A percentile compares a stretch with the other conserved stretches of the same genome.
Evolutionary conservation across 2,888 invertebrate species (phyloP).

Genomic region (Biston betularia): DNA sequence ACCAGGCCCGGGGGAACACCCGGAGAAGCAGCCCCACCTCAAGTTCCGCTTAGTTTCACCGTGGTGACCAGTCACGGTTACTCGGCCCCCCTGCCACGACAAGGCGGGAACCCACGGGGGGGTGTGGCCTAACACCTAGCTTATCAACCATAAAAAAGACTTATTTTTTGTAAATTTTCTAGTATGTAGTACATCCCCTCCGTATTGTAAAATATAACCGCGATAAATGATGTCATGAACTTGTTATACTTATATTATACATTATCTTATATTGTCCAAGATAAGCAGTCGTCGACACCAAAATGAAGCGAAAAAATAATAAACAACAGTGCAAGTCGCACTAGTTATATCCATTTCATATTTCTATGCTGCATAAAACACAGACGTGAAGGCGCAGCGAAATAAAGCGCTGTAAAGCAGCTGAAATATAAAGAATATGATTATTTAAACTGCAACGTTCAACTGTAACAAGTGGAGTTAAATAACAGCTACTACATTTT

Average conservation of each 20-base stretch:
- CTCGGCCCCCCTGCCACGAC: too few species aligned
- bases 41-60: too few species aligned
- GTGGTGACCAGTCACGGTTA: too few species aligned
- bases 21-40: too few species aligned
- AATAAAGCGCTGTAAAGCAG: conserved; percentile 17
- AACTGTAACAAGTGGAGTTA: conserved; percentile 36
- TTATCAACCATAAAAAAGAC: too few species aligned
- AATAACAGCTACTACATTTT: conserved; percentile 37
- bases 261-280: background rate
- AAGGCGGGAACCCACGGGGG: too few species aligned
- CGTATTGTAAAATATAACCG: too few species aligned
- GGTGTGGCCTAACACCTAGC: too few species aligned
- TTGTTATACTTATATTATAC: background rate
- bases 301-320: conserved; percentile 3
- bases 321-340: background rate
- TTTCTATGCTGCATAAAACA: conserved; percentile 20
- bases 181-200: too few species aligned
- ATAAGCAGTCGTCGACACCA: conserved; percentile 5
- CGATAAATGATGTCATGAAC: background rate
- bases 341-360: conserved; percentile 21
- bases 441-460: conserved; percentile 40
- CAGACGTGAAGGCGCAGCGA: conserved; percentile 9
- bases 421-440: conserved; percentile 19
- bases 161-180: too few species aligned
- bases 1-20: too few species aligned